Evolutionary conservation across 2,888 invertebrate species (phyloP), one percentile per base, ranked within the genome.

Genomic region (Slavum lentiscoides): DNA sequence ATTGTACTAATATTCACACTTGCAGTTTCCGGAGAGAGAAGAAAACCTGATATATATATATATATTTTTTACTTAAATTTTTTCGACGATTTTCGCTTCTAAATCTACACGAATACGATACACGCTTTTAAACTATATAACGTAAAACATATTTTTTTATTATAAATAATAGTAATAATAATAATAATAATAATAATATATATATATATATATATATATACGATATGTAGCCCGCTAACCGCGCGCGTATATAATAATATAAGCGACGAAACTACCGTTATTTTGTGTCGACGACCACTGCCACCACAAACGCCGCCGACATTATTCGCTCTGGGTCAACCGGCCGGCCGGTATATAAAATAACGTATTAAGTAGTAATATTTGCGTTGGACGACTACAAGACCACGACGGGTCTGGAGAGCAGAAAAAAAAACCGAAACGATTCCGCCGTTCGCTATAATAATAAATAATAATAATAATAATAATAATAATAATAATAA

Each of bases 291-390:
- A 70, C 69, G 49, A 21, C 69, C n/a, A 8, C 1, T 30, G 30
- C 30, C 30, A 30, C 30, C 30, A 30, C 4, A 30, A 4, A 1
- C 30, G 59, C 49, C 68, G 43, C 64, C 59, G 49, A 39, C 30
- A 30, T 30, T 30, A 30, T 30, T 69, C 77, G 77, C 69, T 77
- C 66, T 77, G 77, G 77, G 77, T 77, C 77, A 77, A 77, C 61
- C 62, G 59, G 69, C 69, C 61, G 39, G 23, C 58, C 66, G 37
- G 55, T 13, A 49, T 49, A 30, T 30, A 30, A 30, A 30, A 30
- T 30, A 30, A 30, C 30, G 30, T 30, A 4, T 30, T 30, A 1
- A 30, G 17, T 5, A 5, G 13, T 15, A 15, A 66, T 67, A 67
- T 21, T 67, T 9, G 19, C 59, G 59, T 43, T 15, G 59, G 5